Percentiles rank a stretch among this genome's conserved stretches.
phyloP scores from a whole-genome alignment of 2,113 vertebrate species.

The Agelaius phoeniceus region DNA sequence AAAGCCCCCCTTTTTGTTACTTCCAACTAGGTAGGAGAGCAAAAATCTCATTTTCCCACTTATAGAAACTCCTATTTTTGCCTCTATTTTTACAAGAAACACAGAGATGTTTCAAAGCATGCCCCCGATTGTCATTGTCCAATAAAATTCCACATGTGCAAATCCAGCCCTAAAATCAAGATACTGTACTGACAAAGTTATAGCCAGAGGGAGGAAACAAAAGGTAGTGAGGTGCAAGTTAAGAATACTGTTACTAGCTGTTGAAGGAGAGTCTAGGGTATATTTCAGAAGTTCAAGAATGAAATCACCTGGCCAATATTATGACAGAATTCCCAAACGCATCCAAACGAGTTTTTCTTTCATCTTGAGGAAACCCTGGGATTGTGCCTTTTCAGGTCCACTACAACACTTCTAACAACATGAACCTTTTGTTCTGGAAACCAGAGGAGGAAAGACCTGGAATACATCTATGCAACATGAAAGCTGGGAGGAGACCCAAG shows the following conservation, averaged over 20 bases:
- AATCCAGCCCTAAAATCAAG: background rate
- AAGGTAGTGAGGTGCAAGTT: background rate
- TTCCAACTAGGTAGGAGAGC: background rate
- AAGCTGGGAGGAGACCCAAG: background rate
- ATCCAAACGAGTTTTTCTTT: background rate
- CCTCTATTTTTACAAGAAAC: background rate
- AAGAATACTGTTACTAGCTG: background rate
- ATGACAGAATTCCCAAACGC: background rate
- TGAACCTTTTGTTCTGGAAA: background rate
- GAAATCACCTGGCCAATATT: background rate
- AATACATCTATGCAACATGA: background rate
- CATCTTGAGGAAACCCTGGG: background rate
- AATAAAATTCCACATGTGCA: background rate
- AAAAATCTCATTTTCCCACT: background rate
- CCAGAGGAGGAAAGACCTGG: background rate
- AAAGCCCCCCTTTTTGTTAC: background rate
- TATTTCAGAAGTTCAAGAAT: background rate
- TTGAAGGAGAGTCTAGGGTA: background rate
- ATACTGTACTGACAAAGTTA: background rate
- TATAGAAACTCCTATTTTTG: background rate
- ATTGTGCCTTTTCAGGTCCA: background rate
- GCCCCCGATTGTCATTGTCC: constrained; percentile 5
- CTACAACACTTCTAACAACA: background rate
- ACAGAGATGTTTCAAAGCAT: background rate
- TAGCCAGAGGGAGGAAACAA: background rate